Percentiles rank a stretch among this genome's conserved stretches.
Evolutionary conservation across 2,888 invertebrate species (phyloP).

Genomic region (Drosophila gaucha): DNA sequence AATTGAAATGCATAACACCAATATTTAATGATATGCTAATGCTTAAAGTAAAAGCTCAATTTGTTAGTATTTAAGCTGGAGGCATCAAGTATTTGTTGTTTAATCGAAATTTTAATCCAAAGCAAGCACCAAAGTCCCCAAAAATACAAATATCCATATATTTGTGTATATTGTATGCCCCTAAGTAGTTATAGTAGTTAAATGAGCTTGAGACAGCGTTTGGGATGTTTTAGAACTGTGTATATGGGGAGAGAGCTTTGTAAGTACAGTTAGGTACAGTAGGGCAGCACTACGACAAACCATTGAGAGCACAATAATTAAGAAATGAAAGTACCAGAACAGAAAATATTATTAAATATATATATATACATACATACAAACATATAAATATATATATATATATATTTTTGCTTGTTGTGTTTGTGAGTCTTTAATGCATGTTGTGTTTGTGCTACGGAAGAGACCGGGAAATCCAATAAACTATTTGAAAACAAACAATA

Average conservation of each 20-base stretch:
- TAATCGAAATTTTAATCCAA: constrained; percentile 23
- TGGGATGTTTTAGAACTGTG: constrained; percentile 23
- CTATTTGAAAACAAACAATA: constrained; percentile 49
- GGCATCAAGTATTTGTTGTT: constrained; percentile 31
- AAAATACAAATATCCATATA: constrained; percentile 18
- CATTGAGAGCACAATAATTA: constrained; percentile 65
- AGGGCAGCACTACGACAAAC: constrained; percentile 41
- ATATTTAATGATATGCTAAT: constrained; percentile 46
- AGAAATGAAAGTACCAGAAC: constrained; percentile 55
- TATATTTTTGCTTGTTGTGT: constrained; percentile 54
- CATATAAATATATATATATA: constrained; percentile 17
- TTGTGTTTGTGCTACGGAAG: constrained; percentile 43
- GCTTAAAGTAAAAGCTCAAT: constrained; percentile 70
- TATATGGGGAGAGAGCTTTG: constrained; percentile 64
- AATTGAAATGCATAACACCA: constrained; percentile 61
- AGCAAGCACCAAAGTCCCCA: constrained; percentile 3
- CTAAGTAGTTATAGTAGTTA: constrained; percentile 41
- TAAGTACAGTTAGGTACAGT: constrained; percentile 48
- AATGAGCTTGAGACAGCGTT: constrained; percentile 52
- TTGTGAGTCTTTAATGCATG: constrained; percentile 47
- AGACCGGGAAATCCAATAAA: constrained; percentile 11
- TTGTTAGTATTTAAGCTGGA: constrained; percentile 69
- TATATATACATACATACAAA: constrained; percentile 26
- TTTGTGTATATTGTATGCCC: constrained; percentile 4
- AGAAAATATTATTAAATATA: constrained; percentile 3